phyloP scores from a whole-genome alignment of 23 tunicate species.

The Ciona savignyi region DNA sequence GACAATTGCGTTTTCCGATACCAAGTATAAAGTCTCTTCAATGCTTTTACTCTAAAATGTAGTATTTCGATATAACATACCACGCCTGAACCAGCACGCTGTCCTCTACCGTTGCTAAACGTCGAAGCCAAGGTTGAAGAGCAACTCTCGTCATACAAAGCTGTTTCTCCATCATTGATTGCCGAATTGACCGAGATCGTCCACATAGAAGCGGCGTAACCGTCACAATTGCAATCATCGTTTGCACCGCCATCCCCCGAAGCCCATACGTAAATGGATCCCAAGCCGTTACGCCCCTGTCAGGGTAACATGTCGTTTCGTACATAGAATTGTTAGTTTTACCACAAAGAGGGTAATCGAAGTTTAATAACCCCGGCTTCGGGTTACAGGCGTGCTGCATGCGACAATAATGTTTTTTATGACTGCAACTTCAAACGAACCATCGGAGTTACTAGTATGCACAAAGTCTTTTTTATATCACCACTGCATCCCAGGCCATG shows the following conservation, averaged over 20 bases:
- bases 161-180: constrained; percentile 96
- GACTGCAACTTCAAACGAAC: too few relatives aligned
- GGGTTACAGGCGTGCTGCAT: too few relatives aligned
- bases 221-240: constrained; percentile 99
- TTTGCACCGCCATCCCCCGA: constrained; percentile 97
- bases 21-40: too few relatives aligned
- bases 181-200: constrained; percentile 98
- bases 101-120: constrained; percentile 86
- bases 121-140: constrained; percentile 98
- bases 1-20: too few relatives aligned
- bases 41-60: neutral
- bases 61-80: constrained; percentile 26
- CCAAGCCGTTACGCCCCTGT: constrained; percentile 88
- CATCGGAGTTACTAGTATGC: too few relatives aligned
- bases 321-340: too few relatives aligned
- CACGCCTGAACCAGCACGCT: constrained; percentile 82
- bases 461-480: too few relatives aligned
- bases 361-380: too few relatives aligned
- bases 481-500: too few relatives aligned
- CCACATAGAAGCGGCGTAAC: constrained; percentile 99
- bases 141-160: constrained; percentile 97
- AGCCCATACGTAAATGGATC: constrained; percentile 99
- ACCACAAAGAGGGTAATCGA: too few relatives aligned
- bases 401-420: too few relatives aligned
- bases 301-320: too few relatives aligned